phyloP scores from a whole-genome alignment of 2,888 invertebrate species.

The Apamea sordens region DNA sequence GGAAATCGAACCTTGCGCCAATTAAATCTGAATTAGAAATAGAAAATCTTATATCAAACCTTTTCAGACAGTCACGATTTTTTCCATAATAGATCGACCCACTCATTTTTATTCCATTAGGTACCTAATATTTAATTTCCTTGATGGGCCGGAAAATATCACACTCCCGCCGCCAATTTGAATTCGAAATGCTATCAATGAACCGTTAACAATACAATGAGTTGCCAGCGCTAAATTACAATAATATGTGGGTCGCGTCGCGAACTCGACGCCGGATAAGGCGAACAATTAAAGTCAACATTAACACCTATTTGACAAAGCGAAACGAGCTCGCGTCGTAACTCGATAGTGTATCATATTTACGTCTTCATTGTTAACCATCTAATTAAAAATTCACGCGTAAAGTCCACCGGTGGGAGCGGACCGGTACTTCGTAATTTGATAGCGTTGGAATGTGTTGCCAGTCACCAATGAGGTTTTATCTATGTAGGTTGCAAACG shows the following conservation, averaged over 20 bases:
- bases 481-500: slow-evolving; percentile 81
- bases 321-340: slow-evolving; percentile 72
- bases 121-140: slow-evolving; percentile 56
- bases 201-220: slow-evolving; percentile 87
- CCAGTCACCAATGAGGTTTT: slow-evolving; percentile 75
- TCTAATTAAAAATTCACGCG: slow-evolving; percentile 75
- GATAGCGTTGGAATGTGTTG: slow-evolving; percentile 80
- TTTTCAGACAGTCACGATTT: slow-evolving; percentile 57
- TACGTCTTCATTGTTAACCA: slow-evolving; percentile 75
- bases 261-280: slow-evolving; percentile 83
- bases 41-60: slow-evolving; percentile 56
- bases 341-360: slow-evolving; percentile 72
- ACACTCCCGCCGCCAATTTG: slow-evolving; percentile 75
- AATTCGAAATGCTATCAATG: slow-evolving; percentile 77
- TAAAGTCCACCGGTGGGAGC: slow-evolving; percentile 69
- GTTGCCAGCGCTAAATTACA: slow-evolving; percentile 81
- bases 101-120: slow-evolving; percentile 50
- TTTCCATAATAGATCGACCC: slow-evolving; percentile 52
- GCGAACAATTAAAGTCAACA: slow-evolving; percentile 84
- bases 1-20: slow-evolving; percentile 76
- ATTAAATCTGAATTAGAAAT: slow-evolving; percentile 63
- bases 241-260: slow-evolving; percentile 86
- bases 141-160: slow-evolving; percentile 65
- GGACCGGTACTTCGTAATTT: slow-evolving; percentile 75
- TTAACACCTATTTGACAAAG: slow-evolving; percentile 78